These are phyloP conservation scores for Copsychus sechellarum DNA, from an alignment of 2,113 vertebrate species.

Conservation along the genomic window DNA sequence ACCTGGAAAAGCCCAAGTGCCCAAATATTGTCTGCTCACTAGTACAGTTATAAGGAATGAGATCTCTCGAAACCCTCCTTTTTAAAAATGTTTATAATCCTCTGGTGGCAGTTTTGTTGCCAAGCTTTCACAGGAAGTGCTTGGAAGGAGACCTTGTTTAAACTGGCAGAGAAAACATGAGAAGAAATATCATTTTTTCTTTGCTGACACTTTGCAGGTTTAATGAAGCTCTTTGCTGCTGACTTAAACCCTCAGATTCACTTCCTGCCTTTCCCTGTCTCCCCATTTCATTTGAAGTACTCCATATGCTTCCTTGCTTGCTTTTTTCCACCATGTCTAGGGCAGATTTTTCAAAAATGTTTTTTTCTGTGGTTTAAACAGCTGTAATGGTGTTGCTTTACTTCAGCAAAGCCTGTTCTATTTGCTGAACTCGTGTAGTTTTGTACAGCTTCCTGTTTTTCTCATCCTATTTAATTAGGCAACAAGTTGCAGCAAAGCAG, in stretches of 20 bases:
- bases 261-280: neutral
- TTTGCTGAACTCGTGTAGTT: neutral
- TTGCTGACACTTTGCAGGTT: neutral
- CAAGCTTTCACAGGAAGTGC: neutral
- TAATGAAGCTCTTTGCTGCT: neutral
- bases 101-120: neutral
- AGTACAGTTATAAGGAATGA: neutral
- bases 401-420: neutral
- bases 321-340: neutral
- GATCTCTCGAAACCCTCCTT: neutral
- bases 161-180: neutral
- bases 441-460: slow-evolving; percentile 31
- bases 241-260: neutral
- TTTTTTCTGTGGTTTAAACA: neutral
- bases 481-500: slow-evolving; percentile 24
- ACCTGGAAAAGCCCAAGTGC: neutral
- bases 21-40: neutral
- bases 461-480: neutral
- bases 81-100: neutral
- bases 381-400: neutral
- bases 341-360: neutral
- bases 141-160: slow-evolving; percentile 17
- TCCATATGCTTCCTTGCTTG: neutral
- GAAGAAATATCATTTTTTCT: neutral
- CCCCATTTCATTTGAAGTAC: neutral